Evolutionary conservation across 2,888 invertebrate species (phyloP).

Genomic region (Troglohyphantes excavatus): DNA sequence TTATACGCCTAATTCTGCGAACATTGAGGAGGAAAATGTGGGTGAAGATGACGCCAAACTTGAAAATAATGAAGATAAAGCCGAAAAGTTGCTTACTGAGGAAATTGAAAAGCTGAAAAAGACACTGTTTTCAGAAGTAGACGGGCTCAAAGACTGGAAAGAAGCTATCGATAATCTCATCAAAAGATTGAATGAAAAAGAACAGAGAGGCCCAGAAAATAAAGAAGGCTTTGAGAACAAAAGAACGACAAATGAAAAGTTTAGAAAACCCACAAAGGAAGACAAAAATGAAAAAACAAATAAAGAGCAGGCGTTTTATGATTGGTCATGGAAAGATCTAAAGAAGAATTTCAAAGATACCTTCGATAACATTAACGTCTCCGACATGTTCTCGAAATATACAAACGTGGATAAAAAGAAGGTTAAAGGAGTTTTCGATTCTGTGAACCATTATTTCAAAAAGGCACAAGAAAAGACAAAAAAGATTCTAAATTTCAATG

Average conservation of each 20-base stretch:
- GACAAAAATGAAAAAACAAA: neutral
- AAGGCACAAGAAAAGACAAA: conserved; percentile 53
- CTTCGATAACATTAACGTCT: conserved; percentile 19
- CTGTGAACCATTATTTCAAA: conserved; percentile 41
- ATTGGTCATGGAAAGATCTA: conserved; percentile 42
- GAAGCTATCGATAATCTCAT: conserved; percentile 23
- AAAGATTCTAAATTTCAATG: conserved; percentile 24
- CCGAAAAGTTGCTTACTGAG: conserved; percentile 21
- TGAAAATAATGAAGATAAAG: neutral
- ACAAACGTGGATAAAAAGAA: conserved; percentile 21
- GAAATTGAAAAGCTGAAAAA: conserved; percentile 27
- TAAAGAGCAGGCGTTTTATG: neutral
- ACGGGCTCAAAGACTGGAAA: conserved; percentile 47
- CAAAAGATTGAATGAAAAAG: conserved; percentile 10
- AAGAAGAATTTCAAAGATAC: conserved; percentile 38
- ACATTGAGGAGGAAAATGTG: neutral
- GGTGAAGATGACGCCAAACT: neutral
- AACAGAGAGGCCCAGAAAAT: neutral
- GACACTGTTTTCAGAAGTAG: conserved; percentile 27
- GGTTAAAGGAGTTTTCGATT: conserved; percentile 38
- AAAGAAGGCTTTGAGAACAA: neutral
- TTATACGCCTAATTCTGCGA: neutral
- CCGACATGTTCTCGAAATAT: conserved; percentile 50
- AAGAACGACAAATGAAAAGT: neutral
- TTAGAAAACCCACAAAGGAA: neutral